Conservation (phyloP, 1,140 invertebrate genomes). For the Bombyx mandarina region DNA sequence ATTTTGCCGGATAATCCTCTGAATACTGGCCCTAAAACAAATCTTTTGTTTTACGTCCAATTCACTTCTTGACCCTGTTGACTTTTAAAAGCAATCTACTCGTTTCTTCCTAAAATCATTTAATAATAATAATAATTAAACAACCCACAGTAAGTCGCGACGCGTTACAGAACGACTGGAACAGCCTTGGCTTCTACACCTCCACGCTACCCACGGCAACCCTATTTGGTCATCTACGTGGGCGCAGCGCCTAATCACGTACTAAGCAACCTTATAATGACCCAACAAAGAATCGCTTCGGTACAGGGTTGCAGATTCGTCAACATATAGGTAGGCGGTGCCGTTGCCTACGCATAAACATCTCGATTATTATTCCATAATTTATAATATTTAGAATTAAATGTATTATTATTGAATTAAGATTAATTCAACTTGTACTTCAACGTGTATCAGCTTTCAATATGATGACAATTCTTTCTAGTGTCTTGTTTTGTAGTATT, state of each 20-base stretch:
- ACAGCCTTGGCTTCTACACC: conserved; percentile 63
- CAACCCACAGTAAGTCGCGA: conserved; percentile 51
- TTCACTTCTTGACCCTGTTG: too few relatives aligned
- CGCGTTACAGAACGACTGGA: conserved; percentile 51
- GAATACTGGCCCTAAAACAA: too few relatives aligned
- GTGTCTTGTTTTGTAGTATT: too few relatives aligned
- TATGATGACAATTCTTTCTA: too few relatives aligned
- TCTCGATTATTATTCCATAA: conserved; percentile 44
- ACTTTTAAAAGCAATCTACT: too few relatives aligned
- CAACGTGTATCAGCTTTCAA: too few relatives aligned
- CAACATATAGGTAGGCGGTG: conserved; percentile 39
- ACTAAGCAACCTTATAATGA: conserved; percentile 62
- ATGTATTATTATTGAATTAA: conserved; percentile 9
- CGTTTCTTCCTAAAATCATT: too few relatives aligned
- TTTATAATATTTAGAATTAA: conserved; percentile 14
- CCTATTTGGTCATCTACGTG: conserved; percentile 66
- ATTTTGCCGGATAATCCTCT: too few relatives aligned
- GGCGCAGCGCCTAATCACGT: conserved; percentile 53
- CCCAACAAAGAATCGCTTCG: conserved; percentile 53
- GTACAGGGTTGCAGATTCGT: conserved; percentile 53
- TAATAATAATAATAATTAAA: conserved; percentile 43
- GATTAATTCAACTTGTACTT: neutral
- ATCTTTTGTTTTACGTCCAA: too few relatives aligned
- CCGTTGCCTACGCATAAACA: conserved; percentile 44
- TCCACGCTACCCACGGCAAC: conserved; percentile 62